A percentile compares a stretch with the other conserved stretches of the same genome.
Conservation (phyloP, 1,140 invertebrate genomes). For the Thaumetopoea pityocampa region DNA sequence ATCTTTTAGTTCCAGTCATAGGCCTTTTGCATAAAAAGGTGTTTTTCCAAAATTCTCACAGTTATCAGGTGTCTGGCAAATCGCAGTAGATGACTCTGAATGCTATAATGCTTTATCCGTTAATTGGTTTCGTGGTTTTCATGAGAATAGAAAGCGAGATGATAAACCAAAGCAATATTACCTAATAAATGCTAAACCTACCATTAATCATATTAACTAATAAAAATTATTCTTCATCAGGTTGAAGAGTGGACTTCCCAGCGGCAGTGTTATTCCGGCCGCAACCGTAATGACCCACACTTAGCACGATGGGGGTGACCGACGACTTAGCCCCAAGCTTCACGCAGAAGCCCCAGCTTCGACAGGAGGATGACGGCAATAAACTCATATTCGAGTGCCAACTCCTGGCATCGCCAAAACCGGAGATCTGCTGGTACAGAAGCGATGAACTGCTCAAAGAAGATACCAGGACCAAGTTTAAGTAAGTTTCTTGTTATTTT, state of each 20-base stretch:
- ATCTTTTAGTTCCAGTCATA: no score
- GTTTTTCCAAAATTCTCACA: no score
- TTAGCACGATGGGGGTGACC: constrained; percentile 83
- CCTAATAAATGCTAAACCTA: no score
- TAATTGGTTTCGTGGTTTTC: no score
- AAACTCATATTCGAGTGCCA: constrained; percentile 96
- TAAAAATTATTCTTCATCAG: constrained; percentile 7
- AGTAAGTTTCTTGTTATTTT: constrained; percentile 52
- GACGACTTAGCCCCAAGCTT: constrained; percentile 98
- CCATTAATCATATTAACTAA: constrained; percentile 1
- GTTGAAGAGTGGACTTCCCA: constrained; percentile 22
- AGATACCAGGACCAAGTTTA: constrained; percentile 90
- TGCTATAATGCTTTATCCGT: no score
- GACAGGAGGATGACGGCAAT: constrained; percentile 97
- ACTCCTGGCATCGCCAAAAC: constrained; percentile 90
- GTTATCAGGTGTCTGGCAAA: no score
- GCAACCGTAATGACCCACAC: constrained; percentile 56
- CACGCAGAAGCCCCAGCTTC: constrained; percentile 95
- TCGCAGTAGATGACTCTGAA: no score
- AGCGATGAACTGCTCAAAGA: constrained; percentile 89
- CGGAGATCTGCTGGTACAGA: constrained; percentile 94
- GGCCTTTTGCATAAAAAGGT: no score
- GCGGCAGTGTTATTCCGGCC: constrained; percentile 15
- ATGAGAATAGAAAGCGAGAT: no score
- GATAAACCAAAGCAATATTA: no score